Base-by-base conservation (phyloP, 2,113 vertebrate genomes). In the Meles meles region DNA sequence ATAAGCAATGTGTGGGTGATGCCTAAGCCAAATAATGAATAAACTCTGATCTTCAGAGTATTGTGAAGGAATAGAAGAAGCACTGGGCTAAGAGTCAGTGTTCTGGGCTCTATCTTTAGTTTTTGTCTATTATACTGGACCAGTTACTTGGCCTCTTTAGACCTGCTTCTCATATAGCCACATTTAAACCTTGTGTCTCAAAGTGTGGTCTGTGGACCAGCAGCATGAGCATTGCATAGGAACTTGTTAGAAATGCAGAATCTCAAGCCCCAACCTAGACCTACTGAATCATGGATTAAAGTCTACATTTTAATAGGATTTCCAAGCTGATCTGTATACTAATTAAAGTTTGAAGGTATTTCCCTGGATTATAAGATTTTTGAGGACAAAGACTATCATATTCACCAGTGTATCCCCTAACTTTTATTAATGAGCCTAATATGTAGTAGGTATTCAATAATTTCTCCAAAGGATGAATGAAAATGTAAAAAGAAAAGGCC, bases 31-130 rank as follows among this genome's bases (percentile, higher is more conserved):
- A 63, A 93, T 79, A 67, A 63, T n/a, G 92, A 88, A n/a, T 42
- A 72, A 88, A 95, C 57, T 88, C 55, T 88, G 34, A 80, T 69
- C 27, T 81, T 88, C 65, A 92, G 42, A 95, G n/a, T n/a, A 55
- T 23, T 37, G 31, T 74, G 44, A 82, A 88, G 65, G 34, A 91
- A 18, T 80, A 76, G n/a, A 80, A 67, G 34, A 15, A 17, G 9
- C 65, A 49, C 10, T 86, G 1, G 47, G 31, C 11, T 88, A 72
- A 90, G 29, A 88, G 17, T 87, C 80, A 94, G 39, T n/a, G 83
- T 57, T 65, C 8, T 44, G 13, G n/a, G 17, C 25, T 93, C 84
- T n/a, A 37, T 90, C 14, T 23, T 49, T 65, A 44, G 67, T 65
- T 90, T 63, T 18, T 74, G 42, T 72, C 7, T 94, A 27, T 77